These are phyloP conservation scores for Lasiurus cinereus DNA, from an alignment of 2,113 vertebrate species.

Conservation along the genomic window DNA sequence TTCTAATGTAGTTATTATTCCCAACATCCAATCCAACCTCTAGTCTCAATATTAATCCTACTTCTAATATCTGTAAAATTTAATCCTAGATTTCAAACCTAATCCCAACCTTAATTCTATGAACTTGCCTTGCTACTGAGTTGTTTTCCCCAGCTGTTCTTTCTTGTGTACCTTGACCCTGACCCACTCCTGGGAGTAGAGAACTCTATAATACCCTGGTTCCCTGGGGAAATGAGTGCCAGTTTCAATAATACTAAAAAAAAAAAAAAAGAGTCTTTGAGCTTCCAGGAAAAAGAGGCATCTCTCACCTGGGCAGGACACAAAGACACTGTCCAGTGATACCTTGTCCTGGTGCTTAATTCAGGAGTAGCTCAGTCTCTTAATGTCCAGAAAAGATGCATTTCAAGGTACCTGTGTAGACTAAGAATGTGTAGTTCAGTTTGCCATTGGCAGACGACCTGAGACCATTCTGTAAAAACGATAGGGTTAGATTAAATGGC, in stretches of 20 bases:
- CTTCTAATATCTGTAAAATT: slow-evolving; percentile 33
- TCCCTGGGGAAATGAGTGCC: neutral
- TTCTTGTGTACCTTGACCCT: slow-evolving; percentile 2
- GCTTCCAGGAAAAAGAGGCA: neutral
- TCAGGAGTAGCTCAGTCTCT: neutral
- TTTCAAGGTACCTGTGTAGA: neutral
- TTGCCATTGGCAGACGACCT: neutral
- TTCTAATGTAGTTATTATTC: slow-evolving; percentile 11
- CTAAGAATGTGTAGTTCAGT: neutral
- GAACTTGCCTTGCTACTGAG: neutral
- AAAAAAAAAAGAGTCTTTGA: neutral
- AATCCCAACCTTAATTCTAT: neutral
- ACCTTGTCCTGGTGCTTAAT: neutral
- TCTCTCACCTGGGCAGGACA: neutral
- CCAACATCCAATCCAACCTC: slow-evolving; percentile 4
- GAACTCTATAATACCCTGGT: neutral
- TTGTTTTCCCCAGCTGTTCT: neutral
- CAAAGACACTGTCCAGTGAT: neutral
- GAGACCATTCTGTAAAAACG: neutral
- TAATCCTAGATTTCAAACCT: slow-evolving; percentile 50
- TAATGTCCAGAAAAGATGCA: neutral
- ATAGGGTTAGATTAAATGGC: neutral
- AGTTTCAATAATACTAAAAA: neutral
- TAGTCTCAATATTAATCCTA: slow-evolving; percentile 53
- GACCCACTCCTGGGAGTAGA: neutral